Conservation (phyloP, 2,888 invertebrate genomes). For the Thereva nobilitata region DNA sequence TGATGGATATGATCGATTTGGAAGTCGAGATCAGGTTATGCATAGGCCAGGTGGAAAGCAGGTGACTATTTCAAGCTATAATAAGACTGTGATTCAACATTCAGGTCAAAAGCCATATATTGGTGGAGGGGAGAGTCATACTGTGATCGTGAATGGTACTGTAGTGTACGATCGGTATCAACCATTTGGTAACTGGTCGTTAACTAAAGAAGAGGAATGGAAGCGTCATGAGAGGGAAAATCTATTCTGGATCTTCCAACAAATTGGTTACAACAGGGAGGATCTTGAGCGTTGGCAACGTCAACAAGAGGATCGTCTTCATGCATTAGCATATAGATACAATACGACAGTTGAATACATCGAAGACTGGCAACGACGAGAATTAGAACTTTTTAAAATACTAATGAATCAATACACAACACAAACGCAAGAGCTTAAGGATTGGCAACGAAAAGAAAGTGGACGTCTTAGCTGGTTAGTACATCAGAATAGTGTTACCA, state of each 20-base stretch:
- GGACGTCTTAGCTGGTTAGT: slow-evolving; percentile 55
- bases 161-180: slow-evolving; percentile 50
- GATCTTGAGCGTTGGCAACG: slow-evolving; percentile 52
- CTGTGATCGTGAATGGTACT: slow-evolving; percentile 53
- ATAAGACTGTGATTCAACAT: slow-evolving; percentile 50
- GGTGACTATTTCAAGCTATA: slow-evolving; percentile 49
- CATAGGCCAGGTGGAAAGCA: slow-evolving; percentile 43
- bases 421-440: slow-evolving; percentile 46
- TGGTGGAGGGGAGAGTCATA: slow-evolving; percentile 50
- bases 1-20: slow-evolving; percentile 15
- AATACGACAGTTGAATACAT: slow-evolving; percentile 49
- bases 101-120: slow-evolving; percentile 50
- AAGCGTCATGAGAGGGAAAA: slow-evolving; percentile 55
- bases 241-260: slow-evolving; percentile 52
- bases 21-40: slow-evolving; percentile 39
- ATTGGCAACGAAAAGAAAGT: slow-evolving; percentile 52
- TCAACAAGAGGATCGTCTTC: slow-evolving; percentile 53
- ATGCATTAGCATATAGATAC: slow-evolving; percentile 49
- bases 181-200: slow-evolving; percentile 51
- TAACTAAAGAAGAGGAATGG: slow-evolving; percentile 51
- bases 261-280: slow-evolving; percentile 45
- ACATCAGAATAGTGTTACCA: slow-evolving; percentile 52
- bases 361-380: slow-evolving; percentile 52
- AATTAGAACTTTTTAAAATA: slow-evolving; percentile 49
- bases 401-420: slow-evolving; percentile 50